These are phyloP conservation scores for Neelides sp. DNA, from an alignment of 1,140 invertebrate species.

Conservation along the genomic window DNA sequence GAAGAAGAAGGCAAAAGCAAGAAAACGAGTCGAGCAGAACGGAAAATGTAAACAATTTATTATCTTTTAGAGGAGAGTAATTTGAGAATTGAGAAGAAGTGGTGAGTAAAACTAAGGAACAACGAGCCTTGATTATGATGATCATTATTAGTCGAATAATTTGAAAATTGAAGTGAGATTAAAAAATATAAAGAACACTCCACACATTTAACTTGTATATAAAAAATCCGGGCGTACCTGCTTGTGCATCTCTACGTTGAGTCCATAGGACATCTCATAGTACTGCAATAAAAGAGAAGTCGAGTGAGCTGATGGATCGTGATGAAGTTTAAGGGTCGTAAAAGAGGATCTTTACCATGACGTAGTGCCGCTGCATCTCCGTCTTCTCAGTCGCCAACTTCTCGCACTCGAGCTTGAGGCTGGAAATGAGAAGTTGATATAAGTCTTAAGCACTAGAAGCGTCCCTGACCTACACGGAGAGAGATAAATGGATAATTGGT, in stretches of 20 bases:
- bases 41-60: too few relatives aligned
- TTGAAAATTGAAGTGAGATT: too few relatives aligned
- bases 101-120: too few relatives aligned
- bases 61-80: too few relatives aligned
- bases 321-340: slow-evolving; percentile 1
- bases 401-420: slow-evolving; percentile 72
- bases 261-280: slow-evolving; percentile 98
- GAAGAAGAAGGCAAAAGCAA: too few relatives aligned
- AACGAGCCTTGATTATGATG: too few relatives aligned
- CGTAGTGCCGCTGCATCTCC: slow-evolving; percentile 49
- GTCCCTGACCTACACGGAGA: slow-evolving; percentile 24
- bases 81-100: too few relatives aligned
- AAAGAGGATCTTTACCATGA: slow-evolving; percentile 61
- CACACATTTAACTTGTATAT: too few relatives aligned
- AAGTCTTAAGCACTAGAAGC: too few relatives aligned
- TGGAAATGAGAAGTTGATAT: slow-evolving; percentile 41
- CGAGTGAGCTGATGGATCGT: slow-evolving; percentile 10
- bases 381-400: slow-evolving; percentile 92
- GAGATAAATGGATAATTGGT: slow-evolving; percentile 16
- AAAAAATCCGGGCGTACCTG: slow-evolving; percentile 85
- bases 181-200: too few relatives aligned
- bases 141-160: too few relatives aligned
- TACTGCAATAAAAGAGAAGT: slow-evolving; percentile 64
- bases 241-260: slow-evolving; percentile 99
- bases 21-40: too few relatives aligned